Percentiles rank a stretch among this genome's conserved stretches.
These are phyloP conservation scores for Callyntrura guangdongensis DNA, from an alignment of 2,888 invertebrate genomes.

Conservation along the genomic window DNA sequence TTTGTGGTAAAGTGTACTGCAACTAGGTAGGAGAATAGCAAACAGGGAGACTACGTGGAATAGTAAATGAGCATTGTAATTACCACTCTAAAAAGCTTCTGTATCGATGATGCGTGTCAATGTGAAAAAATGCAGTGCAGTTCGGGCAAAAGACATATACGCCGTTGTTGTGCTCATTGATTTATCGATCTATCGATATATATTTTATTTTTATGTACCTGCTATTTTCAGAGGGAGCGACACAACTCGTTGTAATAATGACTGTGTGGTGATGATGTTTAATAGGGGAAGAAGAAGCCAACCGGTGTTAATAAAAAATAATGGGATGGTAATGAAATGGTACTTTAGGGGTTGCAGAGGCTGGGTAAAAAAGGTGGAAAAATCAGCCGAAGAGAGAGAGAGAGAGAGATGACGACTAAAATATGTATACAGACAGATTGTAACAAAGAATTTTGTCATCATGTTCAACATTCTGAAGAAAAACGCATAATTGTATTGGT, in stretches of 20 bases:
- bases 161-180: conserved; percentile 64
- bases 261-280: neutral
- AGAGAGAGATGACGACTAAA: neutral
- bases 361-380: neutral
- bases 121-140: conserved; percentile 8
- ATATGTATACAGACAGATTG: neutral
- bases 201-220: neutral
- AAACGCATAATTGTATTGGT: neutral
- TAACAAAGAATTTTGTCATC: conserved; percentile 60
- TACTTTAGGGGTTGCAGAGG: neutral
- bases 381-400: neutral
- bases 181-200: neutral
- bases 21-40: neutral
- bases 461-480: conserved; percentile 41
- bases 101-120: conserved; percentile 63
- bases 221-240: conserved; percentile 43
- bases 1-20: neutral
- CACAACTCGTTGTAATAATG: neutral
- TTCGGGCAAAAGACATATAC: conserved; percentile 18
- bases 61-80: conserved; percentile 66
- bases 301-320: conserved; percentile 63
- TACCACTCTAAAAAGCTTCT: conserved; percentile 59
- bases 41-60: neutral
- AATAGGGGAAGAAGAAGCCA: neutral
- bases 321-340: conserved; percentile 39